A percentile compares a stretch with the other conserved stretches of the same genome.
phyloP scores from a whole-genome alignment of 1,140 invertebrate species.

The Drosophila arizonae region DNA sequence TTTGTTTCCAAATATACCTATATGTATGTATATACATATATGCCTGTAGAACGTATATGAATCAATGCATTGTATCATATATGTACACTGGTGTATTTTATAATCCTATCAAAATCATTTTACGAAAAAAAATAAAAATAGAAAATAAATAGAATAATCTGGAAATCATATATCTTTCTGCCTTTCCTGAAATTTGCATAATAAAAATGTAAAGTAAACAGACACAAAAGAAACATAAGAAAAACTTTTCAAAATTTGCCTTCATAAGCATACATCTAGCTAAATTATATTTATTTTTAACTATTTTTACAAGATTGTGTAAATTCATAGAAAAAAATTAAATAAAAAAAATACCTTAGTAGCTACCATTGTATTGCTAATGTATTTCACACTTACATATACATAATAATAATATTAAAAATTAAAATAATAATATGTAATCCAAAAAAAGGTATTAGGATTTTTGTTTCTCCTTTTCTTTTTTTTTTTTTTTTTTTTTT shows the following conservation, averaged over 20 bases:
- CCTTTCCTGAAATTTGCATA: conserved; percentile 9
- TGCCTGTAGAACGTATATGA: too few relatives aligned
- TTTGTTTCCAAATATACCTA: too few relatives aligned
- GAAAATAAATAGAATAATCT: too few relatives aligned
- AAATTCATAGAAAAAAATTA: conserved; percentile 66
- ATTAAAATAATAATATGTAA: conserved; percentile 15
- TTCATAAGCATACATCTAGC: conserved; percentile 75
- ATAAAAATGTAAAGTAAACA: conserved; percentile 8
- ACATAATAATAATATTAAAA: conserved; percentile 26
- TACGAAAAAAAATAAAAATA: too few relatives aligned
- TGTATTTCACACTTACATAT: conserved; percentile 60
- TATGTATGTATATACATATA: too few relatives aligned
- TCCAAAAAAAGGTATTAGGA: conserved; percentile 31
- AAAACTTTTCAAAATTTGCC: conserved; percentile 47
- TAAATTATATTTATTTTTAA: conserved; percentile 76
- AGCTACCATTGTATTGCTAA: conserved; percentile 67
- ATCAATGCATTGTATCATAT: too few relatives aligned
- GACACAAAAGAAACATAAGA: conserved; percentile 31
- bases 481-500: not conserved
- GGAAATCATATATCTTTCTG: not conserved
- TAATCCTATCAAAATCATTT: too few relatives aligned
- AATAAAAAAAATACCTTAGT: conserved; percentile 60
- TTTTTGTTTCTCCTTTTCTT: not conserved
- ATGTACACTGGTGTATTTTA: too few relatives aligned
- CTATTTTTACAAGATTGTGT: conserved; percentile 74